Percentiles rank a stretch among this genome's conserved stretches.
Conservation (phyloP, 2,888 invertebrate species). For the Marronus borbonicus region DNA sequence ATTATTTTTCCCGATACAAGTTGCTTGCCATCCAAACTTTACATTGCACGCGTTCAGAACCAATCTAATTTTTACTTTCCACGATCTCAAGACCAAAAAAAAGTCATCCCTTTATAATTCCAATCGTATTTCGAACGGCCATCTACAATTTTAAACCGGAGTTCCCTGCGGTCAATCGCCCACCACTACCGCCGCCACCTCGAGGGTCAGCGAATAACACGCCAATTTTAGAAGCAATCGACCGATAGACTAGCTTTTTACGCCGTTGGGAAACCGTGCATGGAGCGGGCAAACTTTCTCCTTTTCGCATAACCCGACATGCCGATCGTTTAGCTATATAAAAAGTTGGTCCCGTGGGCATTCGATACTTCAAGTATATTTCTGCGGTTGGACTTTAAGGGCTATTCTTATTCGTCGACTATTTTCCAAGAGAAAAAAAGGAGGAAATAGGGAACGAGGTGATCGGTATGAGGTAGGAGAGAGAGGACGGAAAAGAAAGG, state of each 20-base stretch:
- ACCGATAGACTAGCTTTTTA: constrained; percentile 65
- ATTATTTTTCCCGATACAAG: not conserved
- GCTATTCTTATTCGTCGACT: constrained; percentile 63
- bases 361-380: constrained; percentile 65
- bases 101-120: not conserved
- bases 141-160: no score
- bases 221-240: constrained; percentile 68
- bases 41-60: not conserved
- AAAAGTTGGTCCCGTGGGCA: constrained; percentile 67
- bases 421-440: constrained; percentile 56
- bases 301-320: constrained; percentile 25
- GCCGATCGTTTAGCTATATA: constrained; percentile 62
- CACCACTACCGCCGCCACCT: constrained; percentile 56
- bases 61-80: constrained; percentile 8
- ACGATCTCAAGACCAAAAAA: not conserved
- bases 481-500: no score
- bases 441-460: no score
- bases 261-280: constrained; percentile 59
- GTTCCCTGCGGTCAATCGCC: not conserved
- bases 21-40: not conserved
- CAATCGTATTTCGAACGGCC: not conserved
- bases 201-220: constrained; percentile 67
- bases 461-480: no score
- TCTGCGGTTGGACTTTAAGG: constrained; percentile 65
- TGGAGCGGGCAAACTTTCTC: constrained; percentile 5